Percentiles rank a stretch among this genome's conserved stretches.
phyloP scores from a whole-genome alignment of 1,140 invertebrate genomes.

The Drosophila quadrilineata region DNA sequence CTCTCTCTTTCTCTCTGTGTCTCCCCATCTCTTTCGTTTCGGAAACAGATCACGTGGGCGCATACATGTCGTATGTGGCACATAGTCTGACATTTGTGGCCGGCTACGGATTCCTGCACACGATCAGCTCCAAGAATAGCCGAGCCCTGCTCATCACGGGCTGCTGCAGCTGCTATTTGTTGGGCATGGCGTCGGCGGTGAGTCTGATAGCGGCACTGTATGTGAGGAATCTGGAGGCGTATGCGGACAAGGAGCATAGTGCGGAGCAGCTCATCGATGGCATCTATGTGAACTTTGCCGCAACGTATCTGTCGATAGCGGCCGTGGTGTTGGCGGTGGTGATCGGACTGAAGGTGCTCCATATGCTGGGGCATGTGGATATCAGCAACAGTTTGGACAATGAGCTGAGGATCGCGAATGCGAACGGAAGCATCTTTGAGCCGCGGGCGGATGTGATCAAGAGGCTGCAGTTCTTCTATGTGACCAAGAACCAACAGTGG shows the following conservation, averaged over 20 bases:
- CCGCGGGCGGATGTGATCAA: conserved; percentile 62
- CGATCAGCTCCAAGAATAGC: conserved; percentile 52
- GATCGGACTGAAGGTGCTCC: conserved; percentile 65
- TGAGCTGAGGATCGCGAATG: conserved; percentile 70
- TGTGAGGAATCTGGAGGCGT: conserved; percentile 44
- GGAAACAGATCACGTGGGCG: conserved; percentile 64
- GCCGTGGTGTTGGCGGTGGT: conserved; percentile 52
- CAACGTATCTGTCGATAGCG: conserved; percentile 61
- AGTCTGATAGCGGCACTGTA: conserved; percentile 62
- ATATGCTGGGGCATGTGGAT: conserved; percentile 64
- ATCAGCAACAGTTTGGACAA: conserved; percentile 69
- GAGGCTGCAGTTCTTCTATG: conserved; percentile 73
- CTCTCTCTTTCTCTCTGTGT: neutral
- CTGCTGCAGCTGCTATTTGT: conserved; percentile 65
- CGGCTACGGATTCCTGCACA: conserved; percentile 68
- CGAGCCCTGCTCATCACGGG: conserved; percentile 60
- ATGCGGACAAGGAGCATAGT: conserved; percentile 28
- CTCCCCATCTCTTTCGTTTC: neutral
- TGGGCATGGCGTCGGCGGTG: conserved; percentile 66
- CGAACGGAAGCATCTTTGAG: conserved; percentile 72
- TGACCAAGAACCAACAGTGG: conserved; percentile 76
- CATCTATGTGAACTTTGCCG: conserved; percentile 72
- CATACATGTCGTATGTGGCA: conserved; percentile 71
- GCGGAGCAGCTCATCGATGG: conserved; percentile 57
- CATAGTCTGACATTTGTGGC: conserved; percentile 72